Evolutionary conservation across 2,797 vertebrate genomes (phyloP).

Genomic region (Graptemys geographica): DNA sequence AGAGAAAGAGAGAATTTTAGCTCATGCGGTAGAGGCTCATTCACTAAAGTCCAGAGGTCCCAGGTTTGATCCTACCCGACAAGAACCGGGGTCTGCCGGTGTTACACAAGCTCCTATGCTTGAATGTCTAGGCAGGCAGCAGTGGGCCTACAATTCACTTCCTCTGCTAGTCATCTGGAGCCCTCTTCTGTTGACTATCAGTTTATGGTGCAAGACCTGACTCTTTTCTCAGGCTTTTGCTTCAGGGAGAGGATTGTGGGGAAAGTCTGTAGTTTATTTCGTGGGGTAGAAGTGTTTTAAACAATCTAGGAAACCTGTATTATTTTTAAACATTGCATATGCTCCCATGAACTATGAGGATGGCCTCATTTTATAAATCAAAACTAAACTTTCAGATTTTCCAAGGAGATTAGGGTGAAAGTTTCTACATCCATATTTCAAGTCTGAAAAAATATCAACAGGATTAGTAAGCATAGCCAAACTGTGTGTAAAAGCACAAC

Average conservation of each 20-base stretch:
- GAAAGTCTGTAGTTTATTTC: slow-evolving; percentile 61
- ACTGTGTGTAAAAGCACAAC: slow-evolving; percentile 71
- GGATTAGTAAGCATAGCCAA: slow-evolving; percentile 71
- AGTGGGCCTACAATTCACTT: slow-evolving; percentile 53
- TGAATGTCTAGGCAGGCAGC: not conserved
- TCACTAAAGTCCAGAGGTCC: no score
- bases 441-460: slow-evolving; percentile 62
- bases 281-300: not conserved
- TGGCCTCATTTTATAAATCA: slow-evolving; percentile 62
- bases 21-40: no score
- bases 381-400: slow-evolving; percentile 36
- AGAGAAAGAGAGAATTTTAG: no score
- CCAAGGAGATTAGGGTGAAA: slow-evolving; percentile 62
- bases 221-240: slow-evolving; percentile 19
- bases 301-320: not conserved
- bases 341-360: slow-evolving; percentile 29
- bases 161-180: not conserved
- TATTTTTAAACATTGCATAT: not conserved
- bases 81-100: no score
- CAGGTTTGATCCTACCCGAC: no score
- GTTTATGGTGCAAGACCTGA: not conserved
- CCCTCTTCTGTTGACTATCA: not conserved
- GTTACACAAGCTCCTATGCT: not conserved
- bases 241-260: not conserved
- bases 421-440: slow-evolving; percentile 68